Conservation (phyloP, 2,888 invertebrate genomes). For the Smittia aterrima region DNA sequence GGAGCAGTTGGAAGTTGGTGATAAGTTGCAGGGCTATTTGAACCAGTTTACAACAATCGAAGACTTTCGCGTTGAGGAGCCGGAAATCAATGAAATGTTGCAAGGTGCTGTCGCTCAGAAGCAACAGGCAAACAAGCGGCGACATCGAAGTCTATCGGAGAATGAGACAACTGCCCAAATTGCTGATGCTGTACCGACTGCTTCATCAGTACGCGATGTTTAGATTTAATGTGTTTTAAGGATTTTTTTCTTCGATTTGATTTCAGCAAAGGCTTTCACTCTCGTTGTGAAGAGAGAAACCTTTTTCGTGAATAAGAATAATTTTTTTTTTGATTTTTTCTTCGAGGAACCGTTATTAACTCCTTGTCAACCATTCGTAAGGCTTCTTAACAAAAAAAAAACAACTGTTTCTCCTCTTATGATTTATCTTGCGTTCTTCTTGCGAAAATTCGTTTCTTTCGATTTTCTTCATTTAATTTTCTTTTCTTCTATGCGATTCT, state of each 20-base stretch:
- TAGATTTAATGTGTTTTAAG: constrained; percentile 37
- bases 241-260: constrained; percentile 29
- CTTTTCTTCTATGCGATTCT: not conserved
- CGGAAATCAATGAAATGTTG: constrained; percentile 62
- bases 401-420: not conserved
- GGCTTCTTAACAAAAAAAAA: not conserved
- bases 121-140: constrained; percentile 54
- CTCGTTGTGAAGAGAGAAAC: not conserved
- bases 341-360: not conserved
- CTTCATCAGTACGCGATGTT: constrained; percentile 3
- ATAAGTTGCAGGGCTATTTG: constrained; percentile 69
- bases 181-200: not conserved
- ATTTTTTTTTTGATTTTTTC: not conserved
- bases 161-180: constrained; percentile 43
- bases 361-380: not conserved
- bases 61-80: constrained; percentile 76
- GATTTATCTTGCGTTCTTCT: not conserved
- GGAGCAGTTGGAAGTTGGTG: constrained; percentile 69
- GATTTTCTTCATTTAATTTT: constrained; percentile 1
- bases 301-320: constrained; percentile 6
- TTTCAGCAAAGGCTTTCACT: constrained; percentile 2
- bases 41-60: constrained; percentile 82
- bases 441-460: not conserved
- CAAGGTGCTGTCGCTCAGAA: constrained; percentile 62
- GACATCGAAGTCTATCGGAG: not conserved